These are phyloP conservation scores for Panagrolaimus sp. DNA, from an alignment of 1,140 invertebrate species.

Conservation along the genomic window DNA sequence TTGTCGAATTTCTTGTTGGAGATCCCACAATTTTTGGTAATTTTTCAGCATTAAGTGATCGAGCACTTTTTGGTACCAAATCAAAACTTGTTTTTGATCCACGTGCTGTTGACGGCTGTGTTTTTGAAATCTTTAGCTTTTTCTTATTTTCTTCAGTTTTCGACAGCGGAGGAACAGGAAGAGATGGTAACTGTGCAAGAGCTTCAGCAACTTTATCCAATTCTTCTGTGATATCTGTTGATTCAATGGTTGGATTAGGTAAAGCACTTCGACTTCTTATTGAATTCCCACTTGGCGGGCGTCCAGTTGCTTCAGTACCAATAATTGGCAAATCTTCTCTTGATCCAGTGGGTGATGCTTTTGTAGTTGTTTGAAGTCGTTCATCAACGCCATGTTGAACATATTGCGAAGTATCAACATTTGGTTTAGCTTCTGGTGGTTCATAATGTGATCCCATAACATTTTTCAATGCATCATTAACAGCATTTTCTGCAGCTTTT, in stretches of 20 bases:
- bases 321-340: not conserved
- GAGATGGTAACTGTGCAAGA: not conserved
- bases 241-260: conserved; percentile 1
- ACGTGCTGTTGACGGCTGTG: not conserved
- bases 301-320: not conserved
- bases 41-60: too few species aligned
- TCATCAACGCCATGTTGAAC: not conserved
- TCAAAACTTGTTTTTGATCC: too few species aligned
- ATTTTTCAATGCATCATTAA: conserved; percentile 5
- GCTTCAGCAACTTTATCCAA: conserved; percentile 4
- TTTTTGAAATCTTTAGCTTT: not conserved
- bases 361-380: conserved; percentile 7
- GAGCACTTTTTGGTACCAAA: too few species aligned
- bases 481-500: conserved; percentile 1
- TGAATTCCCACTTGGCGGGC: not conserved
- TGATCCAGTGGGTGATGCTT: not conserved
- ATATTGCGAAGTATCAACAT: not conserved
- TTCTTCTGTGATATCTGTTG: not conserved
- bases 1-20: too few species aligned
- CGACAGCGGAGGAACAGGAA: not conserved
- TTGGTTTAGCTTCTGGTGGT: not conserved
- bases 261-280: not conserved
- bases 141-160: not conserved
- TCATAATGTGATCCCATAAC: conserved; percentile 8
- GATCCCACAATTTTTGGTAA: too few species aligned